phyloP scores from a whole-genome alignment of 1,140 invertebrate genomes.

The Uloborus diversus region DNA sequence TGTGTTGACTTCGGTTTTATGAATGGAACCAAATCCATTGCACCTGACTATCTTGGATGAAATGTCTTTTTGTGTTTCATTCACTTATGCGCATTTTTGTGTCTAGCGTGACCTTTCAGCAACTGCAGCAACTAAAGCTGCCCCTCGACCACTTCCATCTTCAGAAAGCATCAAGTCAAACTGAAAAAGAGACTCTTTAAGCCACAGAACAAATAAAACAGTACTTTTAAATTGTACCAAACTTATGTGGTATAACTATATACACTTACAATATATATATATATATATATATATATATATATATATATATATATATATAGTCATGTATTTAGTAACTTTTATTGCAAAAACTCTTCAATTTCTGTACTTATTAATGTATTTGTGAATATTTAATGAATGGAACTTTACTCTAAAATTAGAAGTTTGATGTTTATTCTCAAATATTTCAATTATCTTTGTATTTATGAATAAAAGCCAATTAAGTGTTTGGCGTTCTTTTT shows the following conservation, averaged over 20 bases:
- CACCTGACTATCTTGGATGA: slow-evolving; percentile 34
- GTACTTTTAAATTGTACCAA: slow-evolving; percentile 5
- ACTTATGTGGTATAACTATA: no score
- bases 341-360: not conserved
- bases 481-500: not conserved
- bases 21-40: slow-evolving; percentile 8
- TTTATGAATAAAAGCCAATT: slow-evolving; percentile 42
- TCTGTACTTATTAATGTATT: no score
- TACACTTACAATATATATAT: not conserved
- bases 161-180: slow-evolving; percentile 97
- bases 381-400: no score
- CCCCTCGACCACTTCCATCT: slow-evolving; percentile 97
- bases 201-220: slow-evolving; percentile 25
- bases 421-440: not conserved
- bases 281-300: not conserved
- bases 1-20: slow-evolving; percentile 20
- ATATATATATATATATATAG: not conserved
- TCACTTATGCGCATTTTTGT: slow-evolving; percentile 28
- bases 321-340: not conserved
- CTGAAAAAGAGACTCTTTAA: slow-evolving; percentile 69
- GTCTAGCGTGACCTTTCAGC: slow-evolving; percentile 68
- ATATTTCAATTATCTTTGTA: slow-evolving; percentile 40
- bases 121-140: slow-evolving; percentile 95
- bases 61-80: slow-evolving; percentile 29
- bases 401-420: no score